A percentile compares a stretch with the other conserved stretches of the same genome.
Conservation (phyloP, 2,797 vertebrate genomes). For the Rhinoraja longicauda region DNA sequence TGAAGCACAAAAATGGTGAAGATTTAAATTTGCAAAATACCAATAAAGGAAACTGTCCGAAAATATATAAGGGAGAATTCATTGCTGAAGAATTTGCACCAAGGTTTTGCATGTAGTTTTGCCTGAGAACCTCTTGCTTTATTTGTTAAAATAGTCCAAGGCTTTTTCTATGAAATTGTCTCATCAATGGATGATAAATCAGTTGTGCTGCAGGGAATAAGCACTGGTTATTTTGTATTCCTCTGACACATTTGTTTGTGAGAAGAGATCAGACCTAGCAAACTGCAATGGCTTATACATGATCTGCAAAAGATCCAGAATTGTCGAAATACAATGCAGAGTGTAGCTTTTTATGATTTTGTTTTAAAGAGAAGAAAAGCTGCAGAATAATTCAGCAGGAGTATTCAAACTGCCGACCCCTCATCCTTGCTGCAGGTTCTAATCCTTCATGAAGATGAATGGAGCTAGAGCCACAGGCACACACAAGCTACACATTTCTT, state of each 20-base stretch:
- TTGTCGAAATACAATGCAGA: neutral
- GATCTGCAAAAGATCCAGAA: neutral
- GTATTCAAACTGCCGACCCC: neutral
- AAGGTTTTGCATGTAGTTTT: no score
- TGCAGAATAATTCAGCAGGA: neutral
- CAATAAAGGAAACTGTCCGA: neutral
- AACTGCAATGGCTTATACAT: neutral
- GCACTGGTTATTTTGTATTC: neutral
- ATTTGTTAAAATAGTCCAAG: neutral
- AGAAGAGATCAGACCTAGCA: neutral
- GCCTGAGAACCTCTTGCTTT: neutral
- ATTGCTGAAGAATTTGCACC: neutral
- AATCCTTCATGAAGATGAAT: neutral
- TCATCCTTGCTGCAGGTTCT: neutral
- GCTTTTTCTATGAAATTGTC: neutral
- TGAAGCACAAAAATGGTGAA: no score
- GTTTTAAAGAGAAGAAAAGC: neutral
- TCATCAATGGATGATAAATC: neutral
- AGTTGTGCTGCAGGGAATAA: neutral
- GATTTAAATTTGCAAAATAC: neutral
- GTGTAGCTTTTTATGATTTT: no score
- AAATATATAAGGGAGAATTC: neutral
- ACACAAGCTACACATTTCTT: neutral
- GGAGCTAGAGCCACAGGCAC: neutral
- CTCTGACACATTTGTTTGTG: neutral